Conservation (phyloP, 2,113 vertebrate species). For the Sceloporus tristichus region DNA sequence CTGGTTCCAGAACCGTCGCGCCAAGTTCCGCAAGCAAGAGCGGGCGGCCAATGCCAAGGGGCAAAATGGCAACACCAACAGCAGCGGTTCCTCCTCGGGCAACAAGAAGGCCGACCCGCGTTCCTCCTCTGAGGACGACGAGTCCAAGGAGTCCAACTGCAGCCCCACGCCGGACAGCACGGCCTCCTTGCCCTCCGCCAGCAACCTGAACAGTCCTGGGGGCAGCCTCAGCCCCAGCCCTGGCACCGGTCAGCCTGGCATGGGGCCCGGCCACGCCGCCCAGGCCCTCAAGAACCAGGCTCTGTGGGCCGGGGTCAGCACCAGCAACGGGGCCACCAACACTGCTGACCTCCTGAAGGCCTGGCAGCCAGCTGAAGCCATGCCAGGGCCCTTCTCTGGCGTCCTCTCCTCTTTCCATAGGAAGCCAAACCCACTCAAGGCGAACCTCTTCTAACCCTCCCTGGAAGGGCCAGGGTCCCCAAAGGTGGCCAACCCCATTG, state of each 20-base stretch:
- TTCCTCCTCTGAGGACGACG: constrained; percentile 92
- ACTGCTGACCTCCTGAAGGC: constrained; percentile 92
- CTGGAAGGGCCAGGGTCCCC: neutral
- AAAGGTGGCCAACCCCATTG: no score
- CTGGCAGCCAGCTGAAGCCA: constrained; percentile 92
- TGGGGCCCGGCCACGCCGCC: constrained; percentile 81
- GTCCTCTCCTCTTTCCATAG: constrained; percentile 95
- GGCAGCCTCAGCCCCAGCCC: constrained; percentile 92
- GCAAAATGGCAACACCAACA: constrained; percentile 45
- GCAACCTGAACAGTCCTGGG: constrained; percentile 86
- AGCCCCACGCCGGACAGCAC: constrained; percentile 97
- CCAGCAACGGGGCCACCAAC: constrained; percentile 78
- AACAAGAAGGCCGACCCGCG: constrained; percentile 87
- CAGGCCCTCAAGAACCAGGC: constrained; percentile 87
- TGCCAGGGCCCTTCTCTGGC: constrained; percentile 92
- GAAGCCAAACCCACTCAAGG: constrained; percentile 91
- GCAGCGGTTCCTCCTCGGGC: constrained; percentile 59
- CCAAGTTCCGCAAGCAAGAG: constrained; percentile 96
- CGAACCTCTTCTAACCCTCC: constrained; percentile 90
- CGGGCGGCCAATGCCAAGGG: constrained; percentile 90
- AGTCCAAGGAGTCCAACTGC: constrained; percentile 96
- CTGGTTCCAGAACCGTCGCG: constrained; percentile 97
- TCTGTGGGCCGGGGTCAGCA: constrained; percentile 86
- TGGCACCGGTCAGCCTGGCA: constrained; percentile 73
- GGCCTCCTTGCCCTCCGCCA: constrained; percentile 88